Conservation (phyloP, 2,113 vertebrate species). For the Desmodus rotundus region DNA sequence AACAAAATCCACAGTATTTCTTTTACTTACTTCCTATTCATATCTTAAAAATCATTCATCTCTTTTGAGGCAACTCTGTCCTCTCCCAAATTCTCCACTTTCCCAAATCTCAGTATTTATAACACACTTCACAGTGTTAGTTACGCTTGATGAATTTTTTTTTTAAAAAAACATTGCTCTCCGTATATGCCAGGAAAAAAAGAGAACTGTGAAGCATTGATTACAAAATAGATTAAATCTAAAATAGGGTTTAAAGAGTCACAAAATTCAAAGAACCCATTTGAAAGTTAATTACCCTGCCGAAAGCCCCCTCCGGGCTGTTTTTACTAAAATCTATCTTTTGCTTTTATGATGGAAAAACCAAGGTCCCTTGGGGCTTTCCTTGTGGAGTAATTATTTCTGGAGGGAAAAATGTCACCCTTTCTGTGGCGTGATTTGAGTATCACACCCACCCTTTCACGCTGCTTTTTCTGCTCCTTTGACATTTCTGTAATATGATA, state of each 20-base stretch:
- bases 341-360: not conserved
- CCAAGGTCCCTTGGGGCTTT: not conserved
- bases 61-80: rapidly evolving
- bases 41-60: not conserved
- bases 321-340: not conserved
- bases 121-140: rapidly evolving
- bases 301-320: not conserved
- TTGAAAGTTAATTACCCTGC: not conserved
- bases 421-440: not conserved
- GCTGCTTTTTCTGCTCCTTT: not conserved
- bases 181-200: too few species aligned
- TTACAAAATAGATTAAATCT: not conserved
- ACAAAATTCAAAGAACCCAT: not conserved
- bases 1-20: not conserved
- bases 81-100: too few species aligned
- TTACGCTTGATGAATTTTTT: not conserved
- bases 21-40: not conserved
- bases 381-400: constrained; percentile 19
- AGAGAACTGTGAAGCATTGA: not conserved
- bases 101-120: too few species aligned
- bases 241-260: not conserved
- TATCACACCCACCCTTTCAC: rapidly evolving
- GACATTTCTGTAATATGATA: not conserved
- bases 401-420: not conserved
- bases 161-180: not conserved